Percentiles rank a stretch among this genome's conserved stretches.
Conservation (phyloP, 2,888 invertebrate species). For the Sminthurides aquaticus region DNA sequence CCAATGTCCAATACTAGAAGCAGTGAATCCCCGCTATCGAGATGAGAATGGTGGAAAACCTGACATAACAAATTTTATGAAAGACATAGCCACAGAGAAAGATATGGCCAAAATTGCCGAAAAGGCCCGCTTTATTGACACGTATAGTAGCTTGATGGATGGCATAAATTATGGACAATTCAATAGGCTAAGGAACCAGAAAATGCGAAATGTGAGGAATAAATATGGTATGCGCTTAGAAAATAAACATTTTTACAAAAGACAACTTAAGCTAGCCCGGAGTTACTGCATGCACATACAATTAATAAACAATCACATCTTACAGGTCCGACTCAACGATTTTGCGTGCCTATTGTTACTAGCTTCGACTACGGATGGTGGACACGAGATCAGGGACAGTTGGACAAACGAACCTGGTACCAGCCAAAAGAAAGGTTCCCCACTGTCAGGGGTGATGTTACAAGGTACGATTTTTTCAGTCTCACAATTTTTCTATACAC, state of each 20-base stretch:
- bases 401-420: constrained; percentile 37
- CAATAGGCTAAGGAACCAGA: constrained; percentile 31
- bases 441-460: constrained; percentile 36
- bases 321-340: constrained; percentile 32
- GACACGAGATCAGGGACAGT: constrained; percentile 28
- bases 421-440: constrained; percentile 31
- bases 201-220: constrained; percentile 30
- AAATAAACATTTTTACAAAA: not conserved
- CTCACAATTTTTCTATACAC: not conserved
- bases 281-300: not conserved
- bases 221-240: constrained; percentile 29
- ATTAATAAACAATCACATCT: not conserved
- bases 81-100: constrained; percentile 15
- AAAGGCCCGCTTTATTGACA: constrained; percentile 33
- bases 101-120: constrained; percentile 34
- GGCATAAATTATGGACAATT: constrained; percentile 36
- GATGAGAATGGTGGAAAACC: constrained; percentile 34
- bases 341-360: constrained; percentile 34
- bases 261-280: not conserved
- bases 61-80: constrained; percentile 27
- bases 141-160: constrained; percentile 38
- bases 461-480: constrained; percentile 30
- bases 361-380: constrained; percentile 41
- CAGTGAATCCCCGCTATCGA: constrained; percentile 30
- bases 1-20: constrained; percentile 36